Conservation (phyloP, 2,888 invertebrate genomes). For the Apeira syringaria region DNA sequence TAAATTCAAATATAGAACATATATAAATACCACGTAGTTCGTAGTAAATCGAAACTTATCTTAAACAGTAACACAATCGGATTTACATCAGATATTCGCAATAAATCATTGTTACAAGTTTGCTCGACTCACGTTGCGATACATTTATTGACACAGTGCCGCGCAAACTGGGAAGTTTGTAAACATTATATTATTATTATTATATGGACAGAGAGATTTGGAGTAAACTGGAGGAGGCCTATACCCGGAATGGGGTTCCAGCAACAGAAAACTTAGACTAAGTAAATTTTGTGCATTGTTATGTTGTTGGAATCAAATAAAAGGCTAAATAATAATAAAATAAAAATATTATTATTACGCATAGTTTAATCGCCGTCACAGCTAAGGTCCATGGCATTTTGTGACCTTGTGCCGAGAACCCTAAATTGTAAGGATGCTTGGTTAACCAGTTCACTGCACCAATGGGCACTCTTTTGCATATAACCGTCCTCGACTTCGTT, state of each 20-base stretch:
- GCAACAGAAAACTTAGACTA: too few species aligned
- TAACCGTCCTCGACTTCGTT: constrained; percentile 3
- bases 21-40: too few species aligned
- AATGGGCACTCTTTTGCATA: constrained; percentile 18
- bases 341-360: constrained; percentile 4
- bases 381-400: constrained; percentile 31
- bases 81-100: constrained; percentile 9
- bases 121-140: constrained; percentile 25
- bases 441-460: constrained; percentile 25
- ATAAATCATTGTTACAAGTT: too few species aligned
- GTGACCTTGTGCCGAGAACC: constrained; percentile 36
- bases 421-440: constrained; percentile 31
- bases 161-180: constrained; percentile 1
- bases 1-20: too few species aligned
- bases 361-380: constrained; percentile 14
- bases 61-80: constrained; percentile 22
- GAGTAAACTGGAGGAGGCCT: too few species aligned
- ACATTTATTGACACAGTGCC: constrained; percentile 14
- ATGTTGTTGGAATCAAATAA: too few species aligned
- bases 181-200: too few species aligned
- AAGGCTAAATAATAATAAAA: too few species aligned
- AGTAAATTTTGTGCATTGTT: too few species aligned
- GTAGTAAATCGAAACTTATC: too few species aligned
- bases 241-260: too few species aligned
- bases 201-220: too few species aligned